Evolutionary conservation across 2,888 invertebrate genomes (phyloP), one percentile per base, ranked within the genome.

Genomic region (Chrysomela aeneicollis): DNA sequence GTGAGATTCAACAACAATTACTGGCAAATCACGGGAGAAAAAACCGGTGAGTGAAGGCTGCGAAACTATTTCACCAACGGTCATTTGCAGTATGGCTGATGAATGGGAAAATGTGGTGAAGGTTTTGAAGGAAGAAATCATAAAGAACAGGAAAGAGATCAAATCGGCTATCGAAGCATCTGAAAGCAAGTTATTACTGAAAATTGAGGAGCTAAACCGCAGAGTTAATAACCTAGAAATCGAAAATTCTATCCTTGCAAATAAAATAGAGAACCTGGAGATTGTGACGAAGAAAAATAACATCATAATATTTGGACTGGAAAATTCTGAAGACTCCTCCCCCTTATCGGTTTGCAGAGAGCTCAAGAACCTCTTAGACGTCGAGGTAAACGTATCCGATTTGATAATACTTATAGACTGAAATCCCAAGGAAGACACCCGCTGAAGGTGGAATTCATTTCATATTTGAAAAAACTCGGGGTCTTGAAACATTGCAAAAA

Each of bases 271-370:
- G 22, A 8, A 19, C 10, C 15, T 59, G 15, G 59, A 59, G 22
- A 19, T 19, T 19, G 12, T 12, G 3, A n/a, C 21, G 10, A 51
- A 37, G 32, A 59, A 49, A 21, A 59, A 51, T 12, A 59, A 51
- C 18, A 59, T 59, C 22, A n/a, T 59, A 12, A 51, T 59, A 35
- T 59, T 50, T 59, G 59, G 50, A 8, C 32, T 59, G 12, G 49
- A 19, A 18, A 8, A 49, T 17, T 4, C 35, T 4, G 37, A 54
- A 22, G n/a, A 59, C 10, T 46, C 22, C 8, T 35, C 50, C 6
- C 35, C 51, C 1, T 3, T 15, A 26, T n/a, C 30, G 9, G 49
- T 59, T 35, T 59, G 59, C 21, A 30, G 35, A 21, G 21, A 50
- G 35, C 15, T 59, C 15, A 59, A 59, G n/a, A 51, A 59, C 2